phyloP scores from a whole-genome alignment of 1,140 invertebrate genomes.

The Camponotus floridanus region DNA sequence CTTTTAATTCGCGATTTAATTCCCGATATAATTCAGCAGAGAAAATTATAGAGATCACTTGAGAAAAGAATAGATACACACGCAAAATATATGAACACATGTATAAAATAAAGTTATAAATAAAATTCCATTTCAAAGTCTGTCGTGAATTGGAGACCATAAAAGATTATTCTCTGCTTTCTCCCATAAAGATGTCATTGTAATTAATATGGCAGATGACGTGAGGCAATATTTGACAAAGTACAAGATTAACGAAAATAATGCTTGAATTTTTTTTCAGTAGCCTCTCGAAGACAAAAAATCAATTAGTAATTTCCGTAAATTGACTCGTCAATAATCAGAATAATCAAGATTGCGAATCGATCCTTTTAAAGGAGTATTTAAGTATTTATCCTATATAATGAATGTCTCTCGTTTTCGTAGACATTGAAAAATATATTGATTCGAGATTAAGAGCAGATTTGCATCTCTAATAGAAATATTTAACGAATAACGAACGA shows the following conservation, averaged over 20 bases:
- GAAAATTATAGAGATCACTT: background rate
- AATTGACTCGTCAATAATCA: background rate
- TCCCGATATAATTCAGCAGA: background rate
- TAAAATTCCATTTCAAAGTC: background rate
- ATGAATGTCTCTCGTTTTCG: conserved; percentile 26
- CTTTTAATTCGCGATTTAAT: background rate
- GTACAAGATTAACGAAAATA: background rate
- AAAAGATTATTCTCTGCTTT: background rate
- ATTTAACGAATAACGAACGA: conserved; percentile 9
- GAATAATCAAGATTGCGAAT: background rate
- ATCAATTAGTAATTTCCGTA: background rate
- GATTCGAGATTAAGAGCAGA: conserved; percentile 1
- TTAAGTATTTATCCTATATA: background rate
- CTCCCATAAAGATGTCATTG: background rate
- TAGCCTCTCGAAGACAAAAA: background rate
- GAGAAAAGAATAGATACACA: too few species aligned
- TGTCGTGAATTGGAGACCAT: background rate
- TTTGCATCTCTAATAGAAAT: background rate
- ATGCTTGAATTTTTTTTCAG: background rate
- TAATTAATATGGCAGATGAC: too few species aligned
- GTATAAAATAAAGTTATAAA: conserved; percentile 17
- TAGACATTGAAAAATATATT: background rate
- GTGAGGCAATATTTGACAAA: background rate
- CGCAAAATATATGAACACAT: background rate
- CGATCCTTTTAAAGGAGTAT: background rate